Conservation (phyloP, 2,888 invertebrate species). For the Esperia sulphurella region DNA sequence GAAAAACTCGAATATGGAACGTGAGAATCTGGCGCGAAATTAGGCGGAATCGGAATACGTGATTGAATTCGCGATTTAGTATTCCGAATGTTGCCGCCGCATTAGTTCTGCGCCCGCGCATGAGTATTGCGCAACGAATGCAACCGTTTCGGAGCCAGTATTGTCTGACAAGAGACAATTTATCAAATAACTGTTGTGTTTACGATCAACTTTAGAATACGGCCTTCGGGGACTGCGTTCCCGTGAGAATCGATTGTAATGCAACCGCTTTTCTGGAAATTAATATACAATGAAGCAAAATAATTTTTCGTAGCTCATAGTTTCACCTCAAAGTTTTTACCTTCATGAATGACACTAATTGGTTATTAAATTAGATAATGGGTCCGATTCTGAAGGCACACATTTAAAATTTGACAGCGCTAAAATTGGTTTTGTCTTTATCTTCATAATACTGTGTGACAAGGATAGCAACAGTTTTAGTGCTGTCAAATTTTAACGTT, state of each 20-base stretch:
- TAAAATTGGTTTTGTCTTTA: no score
- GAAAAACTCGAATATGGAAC: conserved; percentile 40
- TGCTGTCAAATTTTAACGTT: no score
- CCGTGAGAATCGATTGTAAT: conserved; percentile 1
- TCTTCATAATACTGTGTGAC: no score
- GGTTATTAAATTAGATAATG: no score
- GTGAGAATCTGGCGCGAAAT: conserved; percentile 50
- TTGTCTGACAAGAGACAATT: conserved; percentile 41
- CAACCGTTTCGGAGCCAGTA: conserved; percentile 18
- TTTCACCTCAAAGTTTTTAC: no score
- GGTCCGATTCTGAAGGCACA: no score
- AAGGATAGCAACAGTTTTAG: no score
- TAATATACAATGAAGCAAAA: no score
- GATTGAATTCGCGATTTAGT: conserved; percentile 51
- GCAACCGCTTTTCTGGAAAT: neutral
- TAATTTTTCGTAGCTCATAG: no score
- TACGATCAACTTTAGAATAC: conserved; percentile 16
- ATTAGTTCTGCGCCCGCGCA: conserved; percentile 24
- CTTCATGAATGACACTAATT: no score
- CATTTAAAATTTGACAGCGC: no score
- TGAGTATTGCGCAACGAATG: conserved; percentile 33
- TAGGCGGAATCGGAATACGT: conserved; percentile 32
- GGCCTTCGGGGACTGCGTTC: conserved; percentile 6
- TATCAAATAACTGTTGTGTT: conserved; percentile 29
- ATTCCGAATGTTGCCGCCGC: conserved; percentile 33